Evolutionary conservation across 2,888 invertebrate species (phyloP), one percentile per base, ranked within the genome.

Genomic region (Cryptophagus acutangulus): DNA sequence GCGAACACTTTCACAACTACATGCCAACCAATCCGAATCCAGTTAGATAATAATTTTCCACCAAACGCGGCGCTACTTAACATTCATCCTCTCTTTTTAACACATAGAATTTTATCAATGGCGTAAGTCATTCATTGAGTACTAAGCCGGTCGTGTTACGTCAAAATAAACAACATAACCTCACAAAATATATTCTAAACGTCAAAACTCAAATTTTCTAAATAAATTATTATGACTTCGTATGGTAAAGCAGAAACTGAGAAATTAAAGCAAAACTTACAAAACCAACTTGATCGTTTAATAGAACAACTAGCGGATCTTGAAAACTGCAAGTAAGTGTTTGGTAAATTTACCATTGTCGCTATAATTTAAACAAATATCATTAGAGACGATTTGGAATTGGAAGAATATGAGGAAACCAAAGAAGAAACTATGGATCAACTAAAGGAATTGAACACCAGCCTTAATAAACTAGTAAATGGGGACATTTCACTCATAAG

Each of bases 361-460:
- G n/a, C 17, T 24, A 10, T 5, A 35, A 15, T 25, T 10, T 24
- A 5, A 36, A 36, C 4, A 6, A 36, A 30, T 12, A 42, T 46
- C 62, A 63, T 17, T 55, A 84, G 83, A 59, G 73, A 75, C 51
- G 81, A 81, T 39, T 58, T 86, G 46, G 79, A 79, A 10, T 62
- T 65, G 3, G 74, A 74, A 18, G 84, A 83, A 63, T 85, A 84
- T 67, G 74, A 78, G 45, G 80, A 82, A 61, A 77, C 78, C 4
- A 80, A 79, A 64, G 71, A 75, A 51, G 83, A 84, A 48, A 84
- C 84, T 0, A 68, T 81, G 55, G 83, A 84, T 45, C 84, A 85
- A 60, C 66, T 84, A 15, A 76, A 77, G 54, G 84, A 84, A 62
- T 77, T 85, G 43, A 76, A 79, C 56, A 74, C 75, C 40, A 79